Percentiles rank a stretch among this genome's conserved stretches.
Conservation (phyloP, 2,113 vertebrate genomes). For the Bubo blakistoni region DNA sequence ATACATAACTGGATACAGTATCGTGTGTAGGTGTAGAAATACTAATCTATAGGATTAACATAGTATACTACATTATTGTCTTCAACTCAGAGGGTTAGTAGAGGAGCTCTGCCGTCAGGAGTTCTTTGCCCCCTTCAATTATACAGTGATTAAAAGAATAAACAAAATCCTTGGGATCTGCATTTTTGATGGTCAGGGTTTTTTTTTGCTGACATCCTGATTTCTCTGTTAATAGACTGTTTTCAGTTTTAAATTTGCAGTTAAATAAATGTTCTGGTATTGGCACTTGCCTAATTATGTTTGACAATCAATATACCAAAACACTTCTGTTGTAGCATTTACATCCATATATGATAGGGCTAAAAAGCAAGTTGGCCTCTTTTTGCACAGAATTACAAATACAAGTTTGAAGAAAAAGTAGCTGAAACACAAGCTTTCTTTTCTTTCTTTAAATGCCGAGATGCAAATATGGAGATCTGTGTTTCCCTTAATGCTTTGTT, state of each 20-base stretch:
- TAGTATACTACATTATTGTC: neutral
- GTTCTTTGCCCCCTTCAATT: neutral
- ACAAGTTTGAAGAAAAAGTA: neutral
- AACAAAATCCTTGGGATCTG: neutral
- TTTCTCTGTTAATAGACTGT: neutral
- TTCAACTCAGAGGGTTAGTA: neutral
- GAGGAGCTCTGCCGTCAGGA: neutral
- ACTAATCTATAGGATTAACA: neutral
- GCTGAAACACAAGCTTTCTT: rapidly evolving
- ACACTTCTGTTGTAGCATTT: neutral
- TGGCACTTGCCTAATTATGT: neutral
- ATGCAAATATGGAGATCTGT: neutral
- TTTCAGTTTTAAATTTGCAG: neutral
- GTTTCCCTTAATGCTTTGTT: neutral
- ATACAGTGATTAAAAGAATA: neutral
- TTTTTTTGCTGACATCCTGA: neutral
- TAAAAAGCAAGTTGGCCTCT: neutral
- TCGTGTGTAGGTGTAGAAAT: neutral
- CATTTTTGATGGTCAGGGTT: neutral
- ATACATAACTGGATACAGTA: neutral
- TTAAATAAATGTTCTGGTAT: neutral
- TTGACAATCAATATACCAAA: neutral
- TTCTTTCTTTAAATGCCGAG: neutral
- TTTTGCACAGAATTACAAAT: neutral
- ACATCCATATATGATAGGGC: neutral